Evolutionary conservation across 1,140 invertebrate genomes (phyloP), one percentile per base, ranked within the genome.

Genomic region (Aphelinus atriplicis): DNA sequence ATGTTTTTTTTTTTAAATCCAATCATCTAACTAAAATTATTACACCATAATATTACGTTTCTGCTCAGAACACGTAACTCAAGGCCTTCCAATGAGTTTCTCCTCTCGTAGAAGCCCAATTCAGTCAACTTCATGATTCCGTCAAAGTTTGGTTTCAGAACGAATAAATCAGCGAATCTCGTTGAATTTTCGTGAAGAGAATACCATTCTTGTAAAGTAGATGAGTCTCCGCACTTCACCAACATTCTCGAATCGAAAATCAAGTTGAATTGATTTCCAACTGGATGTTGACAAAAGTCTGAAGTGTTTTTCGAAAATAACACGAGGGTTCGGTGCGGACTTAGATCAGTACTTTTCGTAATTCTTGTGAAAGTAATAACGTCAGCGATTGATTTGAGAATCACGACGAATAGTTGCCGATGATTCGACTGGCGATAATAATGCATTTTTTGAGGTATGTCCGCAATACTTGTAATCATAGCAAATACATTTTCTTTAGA

Each of bases 231-330:
- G 48, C 61, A 63, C 9, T 9, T 63, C 0, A 63, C 26, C 1
- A 47, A 7, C 7, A 63, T 48, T 47, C 48, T 9, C 5, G 45
- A 47, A 48, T 48, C n/a, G 9, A 63, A 63, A 3, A 9, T 10
- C n/a, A 63, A 63, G 48, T 63, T 46, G 2, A 63, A 63, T 10
- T 7, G 61, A 63, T 63, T 63, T 1, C 61, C 61, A 47, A 9
- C n/a, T 9, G 61, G 61, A 2, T 63, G 9, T 3, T 9, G 3
- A 10, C 61, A 63, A 10, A 63, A 10, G n/a, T 42, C 3, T 43
- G 3, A 26, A 7, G 48, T 6, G 4, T 47, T 47, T 48, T 47
- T 47, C 2, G 43, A 9, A 10, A 63, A 63, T 3, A 63, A 7
- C 3, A 63, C 4, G 9, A 63, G 46, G 1, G n/a, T 47, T 10